Base-by-base conservation (phyloP, 2,797 vertebrate species). In the Sarcophilus harrisii region DNA sequence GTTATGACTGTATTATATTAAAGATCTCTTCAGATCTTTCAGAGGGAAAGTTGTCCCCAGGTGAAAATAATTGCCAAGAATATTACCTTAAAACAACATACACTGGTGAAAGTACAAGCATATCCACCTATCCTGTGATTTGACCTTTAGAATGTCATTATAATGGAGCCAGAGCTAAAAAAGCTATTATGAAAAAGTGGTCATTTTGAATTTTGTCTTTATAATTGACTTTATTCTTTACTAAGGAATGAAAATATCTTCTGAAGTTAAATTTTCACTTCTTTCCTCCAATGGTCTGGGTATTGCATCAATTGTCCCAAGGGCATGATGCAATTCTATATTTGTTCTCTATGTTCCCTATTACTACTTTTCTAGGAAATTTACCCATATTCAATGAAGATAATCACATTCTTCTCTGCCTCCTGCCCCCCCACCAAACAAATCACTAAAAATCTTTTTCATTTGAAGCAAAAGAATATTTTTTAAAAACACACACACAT, bases 281-380 rank as follows among this genome's bases (percentile, higher is more conserved):
- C 92, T 96, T 96, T 95, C 93, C 96, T 97, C 96, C 94, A 97
- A 92, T 91, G 96, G 95, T 60, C 57, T 13, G 93, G 30, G 52
- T 96, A 95, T 94, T 90, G 94, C 96, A 94, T 73, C 89, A 92
- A 95, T n/a, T 55, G 92, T 96, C 97, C 96, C 95, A 95, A 97
- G 94, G 95, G 94, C 62, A 92, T 97, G 97, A 98, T 95, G 96
- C 97, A 98, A 62, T 97, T 94, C 91, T 90, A 21, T 14, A 90
- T 55, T 10, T 97, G 96, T 93, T 96, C 97, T 95, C 91, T 60
- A 93, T 97, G 96, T 98, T 97, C 97, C 92, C 92, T 94, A 97
- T 94, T 95, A 92, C 89, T 97, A 57, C 97, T 97, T 98, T 98
- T 97, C 98, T 98, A 97, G 97, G 98, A 97, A 97, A 95, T 89